Percentiles rank a stretch among this genome's conserved stretches.
Conservation (phyloP, 2,888 invertebrate genomes). For the Anthrax anthrax region DNA sequence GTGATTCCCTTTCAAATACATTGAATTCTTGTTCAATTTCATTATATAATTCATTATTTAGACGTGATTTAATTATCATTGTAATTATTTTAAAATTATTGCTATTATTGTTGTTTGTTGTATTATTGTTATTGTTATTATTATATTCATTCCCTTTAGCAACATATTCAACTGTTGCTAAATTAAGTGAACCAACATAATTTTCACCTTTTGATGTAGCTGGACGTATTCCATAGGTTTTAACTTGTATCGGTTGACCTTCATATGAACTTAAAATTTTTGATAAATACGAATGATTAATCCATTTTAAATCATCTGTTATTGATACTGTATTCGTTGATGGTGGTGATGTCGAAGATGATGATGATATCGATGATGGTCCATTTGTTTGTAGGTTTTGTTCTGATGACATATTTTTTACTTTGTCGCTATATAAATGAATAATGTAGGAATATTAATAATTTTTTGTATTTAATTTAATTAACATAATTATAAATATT, state of each 20-base stretch:
- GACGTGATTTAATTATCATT: conserved; percentile 20
- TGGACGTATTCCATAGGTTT: conserved; percentile 14
- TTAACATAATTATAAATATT: no score
- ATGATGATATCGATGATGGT: neutral
- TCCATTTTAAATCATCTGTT: conserved; percentile 13
- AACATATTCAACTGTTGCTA: conserved; percentile 15
- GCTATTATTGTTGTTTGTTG: conserved; percentile 5
- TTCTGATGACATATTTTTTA: no score
- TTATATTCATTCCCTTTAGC: conserved; percentile 3
- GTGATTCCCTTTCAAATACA: conserved; percentile 19
- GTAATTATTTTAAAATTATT: conserved; percentile 10
- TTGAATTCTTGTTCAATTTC: conserved; percentile 20
- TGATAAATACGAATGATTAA: conserved; percentile 15
- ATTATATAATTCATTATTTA: conserved; percentile 17
- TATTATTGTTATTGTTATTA: no score
- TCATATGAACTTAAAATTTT: conserved; percentile 18
- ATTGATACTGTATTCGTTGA: neutral
- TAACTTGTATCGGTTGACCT: conserved; percentile 10
- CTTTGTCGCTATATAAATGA: no score
- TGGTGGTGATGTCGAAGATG: neutral
- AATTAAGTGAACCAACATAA: conserved; percentile 20
- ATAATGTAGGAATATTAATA: no score
- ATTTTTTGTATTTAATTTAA: no score
- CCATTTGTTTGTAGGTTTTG: no score
- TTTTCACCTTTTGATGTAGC: conserved; percentile 23